Evolutionary conservation across 2,113 vertebrate genomes (phyloP).

Genomic region (Lepisosteus oculatus): DNA sequence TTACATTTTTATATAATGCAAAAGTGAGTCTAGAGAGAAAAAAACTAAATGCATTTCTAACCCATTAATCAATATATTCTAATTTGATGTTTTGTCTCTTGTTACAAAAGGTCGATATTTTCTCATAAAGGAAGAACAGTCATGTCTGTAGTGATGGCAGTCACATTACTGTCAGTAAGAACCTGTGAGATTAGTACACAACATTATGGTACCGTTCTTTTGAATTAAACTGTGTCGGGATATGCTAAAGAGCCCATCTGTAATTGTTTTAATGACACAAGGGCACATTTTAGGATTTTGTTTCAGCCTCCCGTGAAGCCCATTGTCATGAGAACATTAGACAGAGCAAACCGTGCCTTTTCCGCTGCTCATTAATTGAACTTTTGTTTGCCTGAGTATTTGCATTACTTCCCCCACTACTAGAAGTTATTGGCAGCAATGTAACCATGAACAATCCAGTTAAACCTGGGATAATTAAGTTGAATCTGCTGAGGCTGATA

Average conservation of each 20-base stretch:
- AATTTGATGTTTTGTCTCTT: conserved; percentile 1
- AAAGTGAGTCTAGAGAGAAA: not conserved
- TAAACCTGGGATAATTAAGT: conserved; percentile 1
- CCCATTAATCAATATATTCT: conserved; percentile 11
- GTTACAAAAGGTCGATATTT: conserved; percentile 21
- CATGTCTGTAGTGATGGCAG: conserved; percentile 6
- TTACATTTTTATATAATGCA: not conserved
- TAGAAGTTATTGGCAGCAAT: conserved; percentile 36
- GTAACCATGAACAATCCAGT: conserved; percentile 31
- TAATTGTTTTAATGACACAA: too few relatives aligned
- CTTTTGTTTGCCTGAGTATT: too few relatives aligned
- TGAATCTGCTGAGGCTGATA: too few relatives aligned
- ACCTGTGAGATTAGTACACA: conserved; percentile 3
- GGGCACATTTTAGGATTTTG: too few relatives aligned
- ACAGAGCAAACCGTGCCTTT: too few relatives aligned
- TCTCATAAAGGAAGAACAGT: conserved; percentile 21
- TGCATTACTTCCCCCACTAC: conserved; percentile 9
- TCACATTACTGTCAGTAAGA: not conserved
- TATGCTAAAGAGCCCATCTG: not conserved
- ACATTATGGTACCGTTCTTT: not conserved
- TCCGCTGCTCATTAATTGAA: too few relatives aligned
- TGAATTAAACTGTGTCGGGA: not conserved
- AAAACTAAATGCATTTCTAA: not conserved
- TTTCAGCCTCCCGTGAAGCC: too few relatives aligned
- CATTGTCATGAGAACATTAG: too few relatives aligned